phyloP scores from a whole-genome alignment of 2,113 vertebrate genomes.

The Phalacrocorax carbo region DNA sequence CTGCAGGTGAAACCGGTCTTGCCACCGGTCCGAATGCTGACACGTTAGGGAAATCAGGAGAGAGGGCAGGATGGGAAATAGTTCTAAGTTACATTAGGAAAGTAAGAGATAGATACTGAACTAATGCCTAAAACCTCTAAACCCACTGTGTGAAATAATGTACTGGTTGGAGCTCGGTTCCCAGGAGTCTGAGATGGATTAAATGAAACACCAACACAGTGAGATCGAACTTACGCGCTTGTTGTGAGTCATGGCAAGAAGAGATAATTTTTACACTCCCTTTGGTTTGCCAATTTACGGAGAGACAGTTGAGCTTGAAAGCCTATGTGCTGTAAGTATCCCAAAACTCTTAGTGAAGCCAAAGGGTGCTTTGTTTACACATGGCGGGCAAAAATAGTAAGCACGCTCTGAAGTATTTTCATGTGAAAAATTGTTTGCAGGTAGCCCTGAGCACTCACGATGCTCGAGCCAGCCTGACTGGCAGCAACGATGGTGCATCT shows the following conservation, averaged over 20 bases:
- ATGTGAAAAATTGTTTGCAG: neutral
- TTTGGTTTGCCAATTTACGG: neutral
- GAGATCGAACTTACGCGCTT: neutral
- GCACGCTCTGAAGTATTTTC: neutral
- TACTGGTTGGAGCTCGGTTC: neutral
- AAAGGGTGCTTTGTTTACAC: neutral
- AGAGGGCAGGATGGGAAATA: neutral
- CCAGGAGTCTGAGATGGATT: neutral
- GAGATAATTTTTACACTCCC: neutral
- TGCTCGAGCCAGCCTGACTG: neutral
- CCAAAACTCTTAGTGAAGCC: neutral
- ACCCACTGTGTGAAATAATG: neutral
- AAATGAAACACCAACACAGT: neutral
- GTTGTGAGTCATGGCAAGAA: neutral
- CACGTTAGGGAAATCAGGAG: neutral
- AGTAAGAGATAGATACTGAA: neutral
- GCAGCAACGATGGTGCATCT: neutral
- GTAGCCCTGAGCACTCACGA: fast-evolving
- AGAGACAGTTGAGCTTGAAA: neutral
- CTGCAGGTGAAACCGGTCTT: neutral
- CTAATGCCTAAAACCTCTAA: neutral
- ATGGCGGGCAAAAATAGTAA: neutral
- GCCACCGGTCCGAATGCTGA: neutral
- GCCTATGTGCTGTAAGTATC: neutral
- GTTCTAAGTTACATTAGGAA: neutral